Evolutionary conservation across 2,888 invertebrate species (phyloP), one percentile per base, ranked within the genome.

Genomic region (Drosophila melanosoma): DNA sequence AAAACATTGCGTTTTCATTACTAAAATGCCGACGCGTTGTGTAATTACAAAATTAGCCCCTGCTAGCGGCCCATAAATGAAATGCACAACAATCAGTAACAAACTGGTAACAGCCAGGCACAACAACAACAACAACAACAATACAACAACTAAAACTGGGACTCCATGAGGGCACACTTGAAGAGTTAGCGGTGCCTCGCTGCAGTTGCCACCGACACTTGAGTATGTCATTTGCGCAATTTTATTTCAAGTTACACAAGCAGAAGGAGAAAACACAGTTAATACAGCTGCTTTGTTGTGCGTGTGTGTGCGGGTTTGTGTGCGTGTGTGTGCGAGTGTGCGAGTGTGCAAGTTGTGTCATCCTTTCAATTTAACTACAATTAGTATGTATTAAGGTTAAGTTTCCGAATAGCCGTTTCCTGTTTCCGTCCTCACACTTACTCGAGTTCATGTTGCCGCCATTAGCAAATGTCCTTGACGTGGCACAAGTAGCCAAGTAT

Each of bases 1-100:
- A 23, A 81, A 75, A 72, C 72, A 79, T 69, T 71, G 81, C 86
- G 68, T 71, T 83, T 69, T 57, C 69, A 69, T 80, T 79, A 70
- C 57, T 52, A 67, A 74, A 76, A 65, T 69, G 76, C 63, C 56
- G 76, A 17, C 71, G 74, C 81, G 89, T 89, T 72, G 82, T 78
- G 89, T 87, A 89, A 89, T 86, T 87, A 85, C 69, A 67, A 85
- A 89, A 89, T 89, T 87, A 87, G 73, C 72, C 89, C 85, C 85
- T 74, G 67, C 76, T 68, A 86, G 70, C 83, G 63, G 81, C 56
- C 77, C 89, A 89, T 77, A 79, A 87, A 79, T 76, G 89, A 69
- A 74, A 82, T 68, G 82, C 65, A 73, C 70, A 87, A 57, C 69
- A 69, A 65, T 54, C 26, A 66, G 33, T 12, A 42, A 48, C 51